Evolutionary conservation across 1,140 invertebrate genomes (phyloP), one percentile per base, ranked within the genome.

Genomic region (Chymomyza costata): DNA sequence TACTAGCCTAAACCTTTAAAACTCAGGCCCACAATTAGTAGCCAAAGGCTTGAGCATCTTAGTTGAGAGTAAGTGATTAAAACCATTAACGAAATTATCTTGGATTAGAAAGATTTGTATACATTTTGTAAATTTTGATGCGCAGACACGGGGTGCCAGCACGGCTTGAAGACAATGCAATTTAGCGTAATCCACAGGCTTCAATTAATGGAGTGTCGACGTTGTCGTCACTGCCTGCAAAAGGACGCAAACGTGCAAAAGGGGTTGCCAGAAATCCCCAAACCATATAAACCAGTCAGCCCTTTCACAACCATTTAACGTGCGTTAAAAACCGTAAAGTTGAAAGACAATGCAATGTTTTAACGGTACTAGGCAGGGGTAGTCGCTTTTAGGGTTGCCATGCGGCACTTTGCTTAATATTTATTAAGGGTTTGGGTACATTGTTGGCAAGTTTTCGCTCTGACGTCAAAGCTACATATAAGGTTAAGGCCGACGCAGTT

Each of bases 21-120:
- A 10, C 25, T 28, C n/a, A n/a, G n/a, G n/a, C n/a, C 25, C 25
- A 28, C 25, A 28, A 28, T 28, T 28, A 28, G 25, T 28, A n/a
- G n/a, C 10, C 10, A 28, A 28, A 28, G 25, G 5, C 25, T 10
- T 59, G 46, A n/a, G 32, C 13, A 10, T 3, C 32, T 6, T 34
- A 28, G 25, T 63, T 71, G 67, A 14, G 67, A 48, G 73, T 66
- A 82, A 80, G 80, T 82, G 80, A 82, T 82, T 82, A 82, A 82
- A 80, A 51, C 80, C 80, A 82, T 82, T 82, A 82, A 82, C 80
- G 71, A 82, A 82, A 82, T 82, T 82, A 82, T 82, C 71, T 69
- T 35, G 71, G 80, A 82, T 82, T 82, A 82, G 80, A 73, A 60
- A 74, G 80, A 82, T 82, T 82, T 83, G 80, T 82, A 44, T 51